Conservation (phyloP, 2,888 invertebrate species). For the Clistopyga incitator region DNA sequence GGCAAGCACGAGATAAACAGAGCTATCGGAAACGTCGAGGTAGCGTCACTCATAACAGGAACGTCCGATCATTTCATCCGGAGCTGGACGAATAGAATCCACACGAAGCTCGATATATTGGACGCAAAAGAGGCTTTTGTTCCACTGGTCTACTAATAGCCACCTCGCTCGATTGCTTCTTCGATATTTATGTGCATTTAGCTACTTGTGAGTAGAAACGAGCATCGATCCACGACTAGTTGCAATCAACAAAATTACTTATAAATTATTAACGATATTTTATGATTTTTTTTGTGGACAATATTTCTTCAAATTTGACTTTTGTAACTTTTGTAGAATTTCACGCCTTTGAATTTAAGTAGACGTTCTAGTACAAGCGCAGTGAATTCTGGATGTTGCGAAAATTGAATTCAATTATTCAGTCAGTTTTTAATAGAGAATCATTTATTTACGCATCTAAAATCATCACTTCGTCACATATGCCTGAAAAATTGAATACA, state of each 20-base stretch:
- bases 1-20: constrained; percentile 28
- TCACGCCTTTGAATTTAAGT: no score
- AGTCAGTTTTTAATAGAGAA: no score
- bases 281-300: no score
- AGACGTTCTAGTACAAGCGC: no score
- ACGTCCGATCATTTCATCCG: constrained; percentile 64
- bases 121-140: constrained; percentile 51
- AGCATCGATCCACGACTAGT: background rate
- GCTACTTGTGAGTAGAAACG: background rate
- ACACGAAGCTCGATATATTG: constrained; percentile 34
- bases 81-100: constrained; percentile 50
- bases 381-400: no score
- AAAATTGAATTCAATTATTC: no score
- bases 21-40: constrained; percentile 48
- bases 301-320: background rate
- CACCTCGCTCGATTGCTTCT: constrained; percentile 47
- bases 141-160: constrained; percentile 25
- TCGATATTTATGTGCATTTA: constrained; percentile 14
- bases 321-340: no score
- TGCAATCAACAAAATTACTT: background rate
- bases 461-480: no score
- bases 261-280: background rate
- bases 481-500: no score
- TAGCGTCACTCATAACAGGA: constrained; percentile 63
- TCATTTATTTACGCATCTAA: no score